A percentile compares a stretch with the other conserved stretches of the same genome.
phyloP scores from a whole-genome alignment of 2,797 vertebrate species.

The Poeciliopsis gracilis region DNA sequence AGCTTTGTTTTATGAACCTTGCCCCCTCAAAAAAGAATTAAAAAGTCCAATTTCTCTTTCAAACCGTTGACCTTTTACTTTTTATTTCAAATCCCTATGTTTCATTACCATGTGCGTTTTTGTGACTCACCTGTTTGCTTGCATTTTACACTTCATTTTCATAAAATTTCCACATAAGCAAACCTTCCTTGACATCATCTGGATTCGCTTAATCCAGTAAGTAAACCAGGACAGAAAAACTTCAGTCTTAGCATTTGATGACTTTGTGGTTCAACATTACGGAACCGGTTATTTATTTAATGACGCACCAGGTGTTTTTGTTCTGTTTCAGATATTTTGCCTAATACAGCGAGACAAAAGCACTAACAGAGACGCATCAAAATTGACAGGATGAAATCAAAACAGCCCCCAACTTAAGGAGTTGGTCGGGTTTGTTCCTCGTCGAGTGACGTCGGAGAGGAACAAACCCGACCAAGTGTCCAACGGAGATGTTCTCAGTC shows the following conservation, averaged over 20 bases:
- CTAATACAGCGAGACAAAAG: too few species aligned
- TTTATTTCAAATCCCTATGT: too few species aligned
- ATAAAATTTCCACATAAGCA: not conserved
- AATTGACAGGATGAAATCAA: not conserved
- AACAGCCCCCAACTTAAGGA: not conserved
- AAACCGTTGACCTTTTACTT: not conserved
- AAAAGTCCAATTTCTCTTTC: not conserved
- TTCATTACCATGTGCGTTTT: not conserved
- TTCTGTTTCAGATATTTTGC: not conserved
- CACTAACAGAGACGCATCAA: not conserved
- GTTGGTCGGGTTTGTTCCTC: too few species aligned
- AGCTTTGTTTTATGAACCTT: too few species aligned
- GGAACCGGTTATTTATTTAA: not conserved
- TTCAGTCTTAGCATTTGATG: not conserved
- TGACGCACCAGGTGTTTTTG: not conserved
- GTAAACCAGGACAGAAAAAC: not conserved
- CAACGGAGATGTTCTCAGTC: slow-evolving; percentile 10
- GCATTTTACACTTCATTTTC: not conserved
- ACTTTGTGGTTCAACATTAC: not conserved
- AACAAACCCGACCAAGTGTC: not conserved
- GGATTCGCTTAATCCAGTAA: not conserved
- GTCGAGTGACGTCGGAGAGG: too few species aligned
- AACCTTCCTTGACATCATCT: too few species aligned
- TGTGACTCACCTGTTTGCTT: not conserved
- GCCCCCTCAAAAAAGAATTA: too few species aligned